Base-by-base conservation (phyloP, 2,888 invertebrate genomes). In the Philopedon plagiatum region DNA sequence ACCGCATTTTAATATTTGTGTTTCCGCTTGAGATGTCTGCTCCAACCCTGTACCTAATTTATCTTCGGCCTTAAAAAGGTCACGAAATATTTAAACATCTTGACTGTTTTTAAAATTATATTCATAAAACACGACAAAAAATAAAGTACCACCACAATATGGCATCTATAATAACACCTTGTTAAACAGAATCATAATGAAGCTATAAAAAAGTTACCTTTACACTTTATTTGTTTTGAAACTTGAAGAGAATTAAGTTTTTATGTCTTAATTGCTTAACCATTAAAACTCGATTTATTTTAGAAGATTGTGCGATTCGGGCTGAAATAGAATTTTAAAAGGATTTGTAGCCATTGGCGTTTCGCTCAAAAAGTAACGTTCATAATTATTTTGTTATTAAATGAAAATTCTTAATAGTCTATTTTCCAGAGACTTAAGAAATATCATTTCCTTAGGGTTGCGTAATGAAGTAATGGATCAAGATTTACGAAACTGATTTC, bases 211-310 rank as follows among this genome's bases (percentile, higher is more conserved):
- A 62, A 34, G 32, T 32, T 62, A 62, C 46, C 44, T 62, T 51
- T 29, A 54, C 51, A 54, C 29, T 46, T 62, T 62, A 49, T 62
- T 46, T 62, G 62, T 62, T 62, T 62, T 32, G 32, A 46, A 62
- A 62, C 62, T 46, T 62, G 62, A 21, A 26, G 26, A 54, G 21
- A 66, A 54, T 64, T 67, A 58, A 60, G 23, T 49, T 67, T 60
- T 58, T 46, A 67, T 58, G 60, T 67, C 67, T 67, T 60, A 67
- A 67, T 67, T 67, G 39, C 67, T 57, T 19, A 67, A 60, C 49
- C 67, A 67, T 67, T 67, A 67, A 67, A 67, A 49, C 44, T 60
- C 67, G 51, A 67, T 67, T 67, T 67, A 67, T 67, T 67, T 67
- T 44, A 34, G 49, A 57, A 57, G 66, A 67, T 64, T 18, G 15